A percentile compares a stretch with the other conserved stretches of the same genome.
These are phyloP conservation scores for Rafetus swinhoei DNA, from an alignment of 2,113 vertebrate genomes.

Conservation along the genomic window DNA sequence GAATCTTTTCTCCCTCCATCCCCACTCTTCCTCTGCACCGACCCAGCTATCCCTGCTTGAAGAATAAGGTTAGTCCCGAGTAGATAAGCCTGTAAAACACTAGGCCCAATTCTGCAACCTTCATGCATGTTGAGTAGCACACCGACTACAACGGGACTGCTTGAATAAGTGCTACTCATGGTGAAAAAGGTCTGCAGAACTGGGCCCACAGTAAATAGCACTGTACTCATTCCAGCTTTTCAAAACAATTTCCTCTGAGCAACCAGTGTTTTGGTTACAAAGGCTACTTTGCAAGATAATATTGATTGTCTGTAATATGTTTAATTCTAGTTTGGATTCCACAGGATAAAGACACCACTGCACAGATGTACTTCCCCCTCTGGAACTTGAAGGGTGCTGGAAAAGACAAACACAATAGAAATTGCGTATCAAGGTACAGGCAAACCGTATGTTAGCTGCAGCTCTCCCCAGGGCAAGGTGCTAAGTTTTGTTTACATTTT, in stretches of 20 bases:
- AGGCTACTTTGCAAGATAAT: conserved; percentile 76
- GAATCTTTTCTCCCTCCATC: background rate
- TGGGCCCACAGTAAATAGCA: fast-evolving
- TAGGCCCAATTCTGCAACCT: fast-evolving
- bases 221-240: background rate
- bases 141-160: background rate
- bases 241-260: background rate
- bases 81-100: background rate
- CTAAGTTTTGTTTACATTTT: conserved; percentile 73
- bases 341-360: conserved; percentile 51
- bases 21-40: fast-evolving
- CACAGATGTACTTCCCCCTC: conserved; percentile 44
- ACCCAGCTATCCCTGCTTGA: fast-evolving
- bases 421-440: conserved; percentile 40
- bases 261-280: conserved; percentile 63
- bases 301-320: conserved; percentile 65
- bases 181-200: background rate
- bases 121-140: background rate
- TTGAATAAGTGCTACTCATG: background rate
- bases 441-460: conserved; percentile 18
- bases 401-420: conserved; percentile 47
- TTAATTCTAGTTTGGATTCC: conserved; percentile 73
- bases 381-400: conserved; percentile 60
- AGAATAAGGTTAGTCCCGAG: background rate
- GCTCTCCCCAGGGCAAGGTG: conserved; percentile 46